These are phyloP conservation scores for silkworm (Bombyx mori) DNA, from an alignment of 1,140 invertebrate species.

Conservation along the genomic window ASM3026992v2 NC_085112.1:13248001-13248500, in stretches of 20 bases:
- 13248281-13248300: constrained; percentile 25
- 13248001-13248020: no score
- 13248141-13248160: no score
- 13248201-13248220: constrained; percentile 57
- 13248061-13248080: no score
- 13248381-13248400: constrained; percentile 13
- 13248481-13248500: constrained; percentile 50
- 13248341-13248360: constrained; percentile 19
- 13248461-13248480: constrained; percentile 45
- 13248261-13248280: constrained; percentile 23
- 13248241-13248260: constrained; percentile 13
- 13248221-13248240: constrained; percentile 40
- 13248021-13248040: no score
- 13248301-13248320: constrained; percentile 17
- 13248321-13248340: constrained; percentile 17
- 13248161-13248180: constrained; percentile 27
- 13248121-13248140: no score
- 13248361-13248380: constrained; percentile 8
- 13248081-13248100: no score
- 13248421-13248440: constrained; percentile 38
- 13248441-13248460: constrained; percentile 31
- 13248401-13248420: constrained; percentile 21
- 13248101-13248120: no score
- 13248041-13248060: no score
- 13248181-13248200: constrained; percentile 43